Base-by-base conservation (phyloP, 2,797 vertebrate genomes). In the Hyperoplus lanceolatus region DNA sequence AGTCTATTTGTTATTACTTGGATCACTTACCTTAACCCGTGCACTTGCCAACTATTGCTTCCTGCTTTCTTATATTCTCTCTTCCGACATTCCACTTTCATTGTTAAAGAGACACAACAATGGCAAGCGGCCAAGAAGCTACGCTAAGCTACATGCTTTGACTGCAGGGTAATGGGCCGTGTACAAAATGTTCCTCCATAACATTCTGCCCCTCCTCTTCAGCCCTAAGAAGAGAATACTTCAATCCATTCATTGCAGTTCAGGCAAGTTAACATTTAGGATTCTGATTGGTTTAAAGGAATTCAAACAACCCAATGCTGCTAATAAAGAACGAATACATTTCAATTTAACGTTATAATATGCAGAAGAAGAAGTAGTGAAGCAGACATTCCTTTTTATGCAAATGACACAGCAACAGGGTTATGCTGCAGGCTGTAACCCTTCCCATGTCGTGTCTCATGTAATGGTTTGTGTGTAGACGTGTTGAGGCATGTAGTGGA, bases 401-500 rank as follows among this genome's bases (percentile, higher is more conserved):
- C 14, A 73, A 70, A 61, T 39, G 36, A 45, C 41, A 1, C 1
- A 16, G 63, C 54, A 76, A 14, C 16, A 12, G 8, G 16, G 8
- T 63, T 59, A 10, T 36, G 38, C 50, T 75, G 10, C 13, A 16
- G 55, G 0, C 62, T 69, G 67, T 77, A 64, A 71, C 65, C 61
- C 61, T 62, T 55, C 18, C 14, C 21, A 3, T 45, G 70, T 21
- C 54, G n/a, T 2, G 14, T 65, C 76, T 69, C 63, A 11, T 80
- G 9, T 73, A 64, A 85, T 76, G 58, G 49, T 82, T 73, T 77
- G 61, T 62, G 65, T 51, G 74, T 51, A 70, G 70, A 75, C 87
- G 13, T 91, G 92, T 87, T 48, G 6, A 82, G 73, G 73, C 92
- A 42, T 86, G 92, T 69, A 4, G 53, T 41, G 58, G 54, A 74